phyloP scores from a whole-genome alignment of 2,888 invertebrate genomes.

The Theretra japonica region DNA sequence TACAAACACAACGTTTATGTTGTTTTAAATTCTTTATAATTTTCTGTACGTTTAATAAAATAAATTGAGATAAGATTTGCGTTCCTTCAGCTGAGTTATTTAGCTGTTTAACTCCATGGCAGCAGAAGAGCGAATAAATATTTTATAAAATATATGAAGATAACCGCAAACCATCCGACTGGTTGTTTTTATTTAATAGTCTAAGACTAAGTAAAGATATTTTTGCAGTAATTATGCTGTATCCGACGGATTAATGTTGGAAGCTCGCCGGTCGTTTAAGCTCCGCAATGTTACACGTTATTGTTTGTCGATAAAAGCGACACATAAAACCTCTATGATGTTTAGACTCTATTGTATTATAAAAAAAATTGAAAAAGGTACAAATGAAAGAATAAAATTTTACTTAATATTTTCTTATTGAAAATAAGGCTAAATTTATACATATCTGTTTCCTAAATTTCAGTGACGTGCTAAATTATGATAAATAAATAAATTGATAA shows the following conservation, averaged over 20 bases:
- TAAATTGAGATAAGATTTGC: background rate
- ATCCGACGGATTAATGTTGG: background rate
- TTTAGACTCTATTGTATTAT: too few relatives aligned
- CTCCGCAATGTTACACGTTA: background rate
- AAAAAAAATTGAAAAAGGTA: too few relatives aligned
- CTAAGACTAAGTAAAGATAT: slow-evolving; percentile 1
- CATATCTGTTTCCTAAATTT: too few relatives aligned
- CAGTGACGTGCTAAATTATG: too few relatives aligned
- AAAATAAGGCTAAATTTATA: too few relatives aligned
- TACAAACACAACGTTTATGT: too few relatives aligned
- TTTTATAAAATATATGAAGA: too few relatives aligned
- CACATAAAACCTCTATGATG: background rate
- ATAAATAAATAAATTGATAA: too few relatives aligned
- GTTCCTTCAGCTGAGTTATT: background rate
- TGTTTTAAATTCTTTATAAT: too few relatives aligned
- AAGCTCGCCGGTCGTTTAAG: background rate
- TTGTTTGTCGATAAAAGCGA: background rate
- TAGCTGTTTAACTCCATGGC: too few relatives aligned
- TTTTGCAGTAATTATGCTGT: slow-evolving; percentile 13
- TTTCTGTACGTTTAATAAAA: background rate
- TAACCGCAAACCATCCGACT: slow-evolving; percentile 4
- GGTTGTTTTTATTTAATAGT: slow-evolving; percentile 22
- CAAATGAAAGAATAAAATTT: too few relatives aligned
- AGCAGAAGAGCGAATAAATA: background rate
- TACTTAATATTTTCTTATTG: too few relatives aligned